Evolutionary conservation across 2,797 vertebrate species (phyloP), one percentile per base, ranked within the genome.

Genomic region (Molossus alvarezi): DNA sequence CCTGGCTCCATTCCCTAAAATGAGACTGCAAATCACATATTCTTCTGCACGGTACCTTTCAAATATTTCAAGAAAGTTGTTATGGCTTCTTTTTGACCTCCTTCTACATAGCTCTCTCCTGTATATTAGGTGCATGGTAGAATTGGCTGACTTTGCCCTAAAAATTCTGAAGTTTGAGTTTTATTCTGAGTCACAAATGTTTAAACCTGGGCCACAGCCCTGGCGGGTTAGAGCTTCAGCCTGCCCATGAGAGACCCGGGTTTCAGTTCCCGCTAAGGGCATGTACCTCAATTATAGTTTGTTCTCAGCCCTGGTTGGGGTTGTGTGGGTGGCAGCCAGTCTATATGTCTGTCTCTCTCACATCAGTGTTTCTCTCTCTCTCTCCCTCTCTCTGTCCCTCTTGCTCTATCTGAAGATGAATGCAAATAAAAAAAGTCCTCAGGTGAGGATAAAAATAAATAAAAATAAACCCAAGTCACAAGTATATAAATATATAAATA

Each of bases 1-100:
- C 27, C 4, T n/a, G 85, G 58, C 15, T 93, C 15, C 33, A 79
- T 87, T 87, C 12, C 25, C 0, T 55, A 21, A 92, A 77, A 64
- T 23, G 3, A 88, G 3, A 18, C 41, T 87, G 4, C 8, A 77
- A 77, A 29, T 58, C 12, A 64, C 29, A 7, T 25, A 0, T 9
- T 76, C 5, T 91, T 86, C 62, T 11, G 67, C 0, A 5, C 6
- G 58, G 15, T 51, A 69, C 17, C 12, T 91, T 88, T n/a, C 21
- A 93, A 13, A 64, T 94, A 69, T 79, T 75, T 93, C 25, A 96
- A 81, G 15, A 94, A 87, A 94, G 48, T 48, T 45, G 0, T 64
- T 17, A 58, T 9, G 1, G 5, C 0, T 45, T 81, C 20, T 15
- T 86, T 2, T 18, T 23, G 76, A 41, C 72, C 2, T 45, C 21